Percentiles rank a stretch among this genome's conserved stretches.
Conservation (phyloP, 2,888 invertebrate species). For the Plebejus argus region DNA sequence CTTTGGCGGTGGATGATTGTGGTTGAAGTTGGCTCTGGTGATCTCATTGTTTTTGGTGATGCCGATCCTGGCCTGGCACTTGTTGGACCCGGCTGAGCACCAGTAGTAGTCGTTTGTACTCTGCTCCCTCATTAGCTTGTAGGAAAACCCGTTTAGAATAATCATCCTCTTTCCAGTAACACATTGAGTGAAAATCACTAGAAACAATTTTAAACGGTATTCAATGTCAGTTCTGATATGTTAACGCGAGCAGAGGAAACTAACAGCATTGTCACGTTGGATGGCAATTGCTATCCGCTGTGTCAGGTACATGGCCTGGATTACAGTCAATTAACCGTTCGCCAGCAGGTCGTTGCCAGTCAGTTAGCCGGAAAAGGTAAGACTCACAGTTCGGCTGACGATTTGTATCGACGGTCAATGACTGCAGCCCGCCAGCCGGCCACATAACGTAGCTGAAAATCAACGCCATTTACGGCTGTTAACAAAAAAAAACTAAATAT, state of each 20-base stretch:
- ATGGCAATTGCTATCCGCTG: too few species aligned
- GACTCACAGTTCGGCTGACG: too few species aligned
- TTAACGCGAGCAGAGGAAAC: not conserved
- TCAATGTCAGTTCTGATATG: not conserved
- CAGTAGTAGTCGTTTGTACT: conserved; percentile 42
- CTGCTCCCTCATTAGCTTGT: conserved; percentile 44
- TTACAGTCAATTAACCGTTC: too few species aligned
- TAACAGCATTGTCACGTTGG: too few species aligned
- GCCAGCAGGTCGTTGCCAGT: too few species aligned
- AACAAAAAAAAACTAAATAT: too few species aligned
- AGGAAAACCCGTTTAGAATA: conserved; percentile 50
- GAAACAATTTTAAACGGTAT: not conserved
- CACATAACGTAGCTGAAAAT: too few species aligned
- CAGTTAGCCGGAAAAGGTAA: too few species aligned
- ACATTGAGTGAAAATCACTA: conserved; percentile 20
- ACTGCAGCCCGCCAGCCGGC: too few species aligned
- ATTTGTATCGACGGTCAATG: too few species aligned
- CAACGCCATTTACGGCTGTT: too few species aligned
- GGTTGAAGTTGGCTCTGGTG: conserved; percentile 52
- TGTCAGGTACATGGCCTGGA: too few species aligned
- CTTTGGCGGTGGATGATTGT: conserved; percentile 58
- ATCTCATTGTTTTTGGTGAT: conserved; percentile 34
- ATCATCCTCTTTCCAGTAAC: conserved; percentile 47
- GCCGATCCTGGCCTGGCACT: conserved; percentile 42
- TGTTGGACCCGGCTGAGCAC: conserved; percentile 39